These are phyloP conservation scores for Onychomys leucogaster DNA, from an alignment of 2,797 vertebrate species.

Conservation along the genomic window DNA sequence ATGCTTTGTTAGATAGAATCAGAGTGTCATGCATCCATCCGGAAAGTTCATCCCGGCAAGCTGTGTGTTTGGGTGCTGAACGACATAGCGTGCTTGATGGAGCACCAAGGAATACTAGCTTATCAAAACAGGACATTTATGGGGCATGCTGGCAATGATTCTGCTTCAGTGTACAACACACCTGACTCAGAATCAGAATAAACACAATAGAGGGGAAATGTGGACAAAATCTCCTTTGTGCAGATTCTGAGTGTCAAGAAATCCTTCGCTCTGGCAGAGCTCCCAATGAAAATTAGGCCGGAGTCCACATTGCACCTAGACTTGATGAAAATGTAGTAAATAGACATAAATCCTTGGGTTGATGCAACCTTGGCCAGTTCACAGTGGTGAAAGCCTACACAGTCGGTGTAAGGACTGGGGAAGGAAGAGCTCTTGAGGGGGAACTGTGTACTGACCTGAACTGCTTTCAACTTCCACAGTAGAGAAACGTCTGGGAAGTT, in stretches of 20 bases:
- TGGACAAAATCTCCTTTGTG: neutral
- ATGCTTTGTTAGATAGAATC: neutral
- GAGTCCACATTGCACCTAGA: conserved; percentile 29
- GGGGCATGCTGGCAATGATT: neutral
- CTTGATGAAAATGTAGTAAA: conserved; percentile 19
- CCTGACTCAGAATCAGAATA: neutral
- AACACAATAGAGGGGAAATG: neutral
- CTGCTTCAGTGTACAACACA: neutral
- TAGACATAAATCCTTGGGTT: conserved; percentile 37
- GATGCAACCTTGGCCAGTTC: neutral
- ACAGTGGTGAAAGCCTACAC: neutral
- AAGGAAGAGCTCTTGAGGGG: neutral
- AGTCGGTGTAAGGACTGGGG: neutral
- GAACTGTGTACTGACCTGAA: neutral
- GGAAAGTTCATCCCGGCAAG: neutral
- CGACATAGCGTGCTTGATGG: neutral
- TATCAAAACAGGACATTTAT: neutral
- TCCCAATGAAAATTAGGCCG: conserved; percentile 42
- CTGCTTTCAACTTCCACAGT: neutral
- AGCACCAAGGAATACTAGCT: neutral
- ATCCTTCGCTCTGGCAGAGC: neutral
- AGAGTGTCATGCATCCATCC: too few relatives aligned
- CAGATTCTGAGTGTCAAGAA: neutral
- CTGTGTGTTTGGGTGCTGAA: neutral
- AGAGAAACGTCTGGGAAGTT: neutral